Evolutionary conservation across 2,113 vertebrate genomes (phyloP).

Genomic region (Dunckerocampus dactyliophorus): DNA sequence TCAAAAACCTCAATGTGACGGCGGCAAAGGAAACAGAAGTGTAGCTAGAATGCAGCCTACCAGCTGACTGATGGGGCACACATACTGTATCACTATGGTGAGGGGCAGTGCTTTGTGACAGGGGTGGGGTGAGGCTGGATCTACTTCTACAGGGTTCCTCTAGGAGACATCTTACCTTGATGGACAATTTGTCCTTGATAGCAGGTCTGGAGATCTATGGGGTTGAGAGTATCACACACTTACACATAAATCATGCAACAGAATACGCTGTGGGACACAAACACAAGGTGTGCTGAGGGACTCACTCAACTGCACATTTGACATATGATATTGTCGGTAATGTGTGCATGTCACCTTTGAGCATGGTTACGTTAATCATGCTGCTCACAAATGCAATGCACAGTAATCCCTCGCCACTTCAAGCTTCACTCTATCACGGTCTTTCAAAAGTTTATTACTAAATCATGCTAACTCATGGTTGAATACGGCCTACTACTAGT

Average conservation of each 20-base stretch:
- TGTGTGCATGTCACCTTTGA: conserved; percentile 4
- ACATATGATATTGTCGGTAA: neutral
- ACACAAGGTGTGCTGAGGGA: conserved; percentile 29
- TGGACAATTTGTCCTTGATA: conserved; percentile 75
- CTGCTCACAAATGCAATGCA: conserved; percentile 11
- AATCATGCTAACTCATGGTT: no score
- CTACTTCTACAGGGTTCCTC: conserved; percentile 55
- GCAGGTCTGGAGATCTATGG: conserved; percentile 75
- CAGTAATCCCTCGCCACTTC: no score
- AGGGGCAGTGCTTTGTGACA: conserved; percentile 31
- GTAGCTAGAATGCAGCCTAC: conserved; percentile 16
- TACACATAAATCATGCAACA: conserved; percentile 71
- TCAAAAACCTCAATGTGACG: conserved; percentile 10
- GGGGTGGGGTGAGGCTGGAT: conserved; percentile 27
- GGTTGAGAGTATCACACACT: conserved; percentile 74
- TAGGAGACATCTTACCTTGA: conserved; percentile 69
- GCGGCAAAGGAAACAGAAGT: conserved; percentile 24
- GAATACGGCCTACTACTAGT: no score
- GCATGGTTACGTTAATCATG: conserved; percentile 2
- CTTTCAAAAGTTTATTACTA: no score
- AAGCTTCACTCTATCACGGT: no score
- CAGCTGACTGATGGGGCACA: conserved; percentile 24
- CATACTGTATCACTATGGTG: conserved; percentile 32
- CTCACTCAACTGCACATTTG: conserved; percentile 1
- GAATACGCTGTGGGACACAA: conserved; percentile 37